phyloP scores from a whole-genome alignment of 2,113 vertebrate species.

The Poeciliopsis occidentalis region DNA sequence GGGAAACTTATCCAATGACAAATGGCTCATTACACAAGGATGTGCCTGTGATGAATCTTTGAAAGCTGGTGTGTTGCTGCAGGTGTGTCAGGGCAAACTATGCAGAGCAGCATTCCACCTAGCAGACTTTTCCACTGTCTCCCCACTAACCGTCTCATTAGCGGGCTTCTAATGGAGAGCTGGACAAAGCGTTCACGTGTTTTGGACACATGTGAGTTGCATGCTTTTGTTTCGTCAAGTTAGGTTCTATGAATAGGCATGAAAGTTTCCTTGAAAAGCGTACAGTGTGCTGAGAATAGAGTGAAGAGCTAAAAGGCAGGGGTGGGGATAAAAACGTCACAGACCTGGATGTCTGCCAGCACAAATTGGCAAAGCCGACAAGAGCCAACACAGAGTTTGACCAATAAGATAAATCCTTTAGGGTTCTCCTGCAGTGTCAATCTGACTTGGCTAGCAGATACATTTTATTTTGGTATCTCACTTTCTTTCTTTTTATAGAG shows the following conservation, averaged over 20 bases:
- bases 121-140: slow-evolving; percentile 6
- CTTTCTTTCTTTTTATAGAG: background rate
- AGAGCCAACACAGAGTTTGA: background rate
- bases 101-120: slow-evolving; percentile 65
- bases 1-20: background rate
- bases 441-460: background rate
- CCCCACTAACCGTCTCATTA: slow-evolving; percentile 1
- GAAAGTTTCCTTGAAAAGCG: slow-evolving; percentile 15
- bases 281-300: slow-evolving; percentile 40
- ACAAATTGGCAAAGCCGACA: background rate
- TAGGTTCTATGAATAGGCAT: slow-evolving; percentile 37
- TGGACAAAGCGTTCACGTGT: background rate
- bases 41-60: slow-evolving; percentile 28
- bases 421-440: background rate
- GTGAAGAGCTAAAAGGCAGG: slow-evolving; percentile 30
- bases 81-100: slow-evolving; percentile 59
- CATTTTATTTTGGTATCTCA: slow-evolving; percentile 14
- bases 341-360: slow-evolving; percentile 8
- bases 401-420: background rate
- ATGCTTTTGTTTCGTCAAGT: slow-evolving; percentile 7
- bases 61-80: slow-evolving; percentile 11
- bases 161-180: slow-evolving; percentile 6
- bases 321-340: slow-evolving; percentile 16
- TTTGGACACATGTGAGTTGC: slow-evolving; percentile 6
- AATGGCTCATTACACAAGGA: background rate